These are phyloP conservation scores for Dolichopus griseipennis DNA, from an alignment of 2,888 invertebrate genomes.

Conservation along the genomic window DNA sequence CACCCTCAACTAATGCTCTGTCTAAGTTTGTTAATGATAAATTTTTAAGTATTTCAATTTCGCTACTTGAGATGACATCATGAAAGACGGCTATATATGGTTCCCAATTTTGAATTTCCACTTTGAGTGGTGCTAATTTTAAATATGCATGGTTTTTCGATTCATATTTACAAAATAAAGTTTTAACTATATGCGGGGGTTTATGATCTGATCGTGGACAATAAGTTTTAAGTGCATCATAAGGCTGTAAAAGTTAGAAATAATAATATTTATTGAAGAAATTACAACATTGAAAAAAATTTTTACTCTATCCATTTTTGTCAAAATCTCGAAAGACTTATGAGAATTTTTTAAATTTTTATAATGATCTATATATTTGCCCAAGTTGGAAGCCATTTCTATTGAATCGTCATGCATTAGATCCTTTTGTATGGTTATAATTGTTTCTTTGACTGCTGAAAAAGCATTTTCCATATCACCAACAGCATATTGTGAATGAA, in stretches of 20 bases:
- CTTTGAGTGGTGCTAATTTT: conserved; percentile 37
- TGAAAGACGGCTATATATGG: conserved; percentile 47
- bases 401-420: too few species aligned
- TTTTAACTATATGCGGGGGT: conserved; percentile 26
- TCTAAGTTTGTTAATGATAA: conserved; percentile 33
- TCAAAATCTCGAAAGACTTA: background rate
- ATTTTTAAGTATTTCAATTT: conserved; percentile 46
- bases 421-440: background rate
- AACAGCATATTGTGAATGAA: background rate
- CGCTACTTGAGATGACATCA: conserved; percentile 46
- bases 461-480: background rate
- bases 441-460: background rate
- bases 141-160: conserved; percentile 32
- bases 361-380: too few species aligned
- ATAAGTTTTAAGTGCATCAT: conserved; percentile 20
- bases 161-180: conserved; percentile 33
- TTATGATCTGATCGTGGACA: conserved; percentile 44
- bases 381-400: too few species aligned
- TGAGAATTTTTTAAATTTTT: background rate
- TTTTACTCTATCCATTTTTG: too few species aligned
- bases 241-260: background rate
- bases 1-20: conserved; percentile 61
- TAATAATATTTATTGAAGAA: too few species aligned
- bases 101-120: conserved; percentile 43
- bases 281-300: too few species aligned